A percentile compares a stretch with the other conserved stretches of the same genome.
These are phyloP conservation scores for Hormiphora californensis DNA, from an alignment of 37 sponge, comb jelly and placozoan species.

Conservation along the genomic window DNA sequence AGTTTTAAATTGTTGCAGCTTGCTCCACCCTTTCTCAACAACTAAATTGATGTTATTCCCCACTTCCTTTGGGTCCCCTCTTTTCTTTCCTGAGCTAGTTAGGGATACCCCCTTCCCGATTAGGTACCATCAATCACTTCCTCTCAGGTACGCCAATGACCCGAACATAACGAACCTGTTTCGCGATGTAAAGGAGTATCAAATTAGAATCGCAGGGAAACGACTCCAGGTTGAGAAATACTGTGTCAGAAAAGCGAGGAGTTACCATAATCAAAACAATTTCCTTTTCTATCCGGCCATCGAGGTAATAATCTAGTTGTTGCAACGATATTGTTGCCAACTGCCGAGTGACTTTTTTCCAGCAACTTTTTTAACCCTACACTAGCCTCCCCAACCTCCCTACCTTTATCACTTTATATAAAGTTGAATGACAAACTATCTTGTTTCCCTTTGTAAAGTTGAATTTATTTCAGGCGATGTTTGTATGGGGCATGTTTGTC, in stretches of 20 bases:
- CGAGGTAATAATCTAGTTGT: background rate
- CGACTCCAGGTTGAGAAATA: background rate
- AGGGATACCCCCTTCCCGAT: no score
- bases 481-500: background rate
- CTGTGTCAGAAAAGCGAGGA: constrained; percentile 2
- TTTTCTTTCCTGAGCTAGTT: no score
- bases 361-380: background rate
- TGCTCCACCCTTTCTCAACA: no score
- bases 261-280: background rate
- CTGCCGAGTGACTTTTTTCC: background rate
- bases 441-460: no score
- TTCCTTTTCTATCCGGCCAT: background rate
- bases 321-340: background rate
- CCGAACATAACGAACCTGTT: constrained; percentile 4
- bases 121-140: background rate
- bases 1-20: no score
- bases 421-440: no score
- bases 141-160: background rate
- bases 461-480: background rate
- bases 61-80: no score
- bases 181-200: constrained; percentile 9
- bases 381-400: no score
- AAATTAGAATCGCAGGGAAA: background rate
- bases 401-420: no score
- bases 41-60: no score